phyloP scores from a whole-genome alignment of 2,797 vertebrate species.

The Phoebastria nigripes region DNA sequence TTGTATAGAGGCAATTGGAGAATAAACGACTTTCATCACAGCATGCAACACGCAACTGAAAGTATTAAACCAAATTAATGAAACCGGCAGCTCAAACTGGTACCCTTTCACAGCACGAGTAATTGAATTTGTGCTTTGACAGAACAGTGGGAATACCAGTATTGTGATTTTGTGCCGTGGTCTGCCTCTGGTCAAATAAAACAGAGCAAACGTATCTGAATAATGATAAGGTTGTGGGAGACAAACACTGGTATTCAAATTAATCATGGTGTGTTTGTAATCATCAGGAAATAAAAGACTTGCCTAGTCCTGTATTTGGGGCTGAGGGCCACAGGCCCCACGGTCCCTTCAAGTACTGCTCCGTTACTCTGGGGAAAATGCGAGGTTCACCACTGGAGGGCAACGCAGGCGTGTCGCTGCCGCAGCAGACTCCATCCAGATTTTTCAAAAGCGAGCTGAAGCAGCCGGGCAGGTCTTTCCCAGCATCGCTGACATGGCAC shows the following conservation, averaged over 20 bases:
- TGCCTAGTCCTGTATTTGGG: rapidly evolving
- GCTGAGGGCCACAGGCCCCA: rapidly evolving
- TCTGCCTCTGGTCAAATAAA: background rate
- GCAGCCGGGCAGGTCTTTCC: background rate
- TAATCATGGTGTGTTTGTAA: rapidly evolving
- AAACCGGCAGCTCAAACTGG: background rate
- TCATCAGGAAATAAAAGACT: background rate
- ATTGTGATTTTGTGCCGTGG: background rate
- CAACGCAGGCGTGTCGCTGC: rapidly evolving
- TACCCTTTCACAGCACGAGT: background rate
- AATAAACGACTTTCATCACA: background rate
- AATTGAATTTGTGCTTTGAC: background rate
- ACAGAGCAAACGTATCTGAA: background rate
- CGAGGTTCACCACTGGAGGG: slow-evolving; percentile 2
- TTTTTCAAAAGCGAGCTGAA: rapidly evolving
- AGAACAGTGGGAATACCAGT: background rate
- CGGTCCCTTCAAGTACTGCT: rapidly evolving
- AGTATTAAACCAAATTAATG: background rate
- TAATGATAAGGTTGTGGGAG: background rate
- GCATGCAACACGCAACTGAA: background rate
- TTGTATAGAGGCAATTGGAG: background rate
- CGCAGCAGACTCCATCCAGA: rapidly evolving
- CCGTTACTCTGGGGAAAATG: background rate
- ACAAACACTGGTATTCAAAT: background rate
- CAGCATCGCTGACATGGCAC: background rate